Percentiles rank a stretch among this genome's conserved stretches.
These are phyloP conservation scores for Fragariocoptes setiger DNA, from an alignment of 1,140 invertebrate species.

Conservation along the genomic window DNA sequence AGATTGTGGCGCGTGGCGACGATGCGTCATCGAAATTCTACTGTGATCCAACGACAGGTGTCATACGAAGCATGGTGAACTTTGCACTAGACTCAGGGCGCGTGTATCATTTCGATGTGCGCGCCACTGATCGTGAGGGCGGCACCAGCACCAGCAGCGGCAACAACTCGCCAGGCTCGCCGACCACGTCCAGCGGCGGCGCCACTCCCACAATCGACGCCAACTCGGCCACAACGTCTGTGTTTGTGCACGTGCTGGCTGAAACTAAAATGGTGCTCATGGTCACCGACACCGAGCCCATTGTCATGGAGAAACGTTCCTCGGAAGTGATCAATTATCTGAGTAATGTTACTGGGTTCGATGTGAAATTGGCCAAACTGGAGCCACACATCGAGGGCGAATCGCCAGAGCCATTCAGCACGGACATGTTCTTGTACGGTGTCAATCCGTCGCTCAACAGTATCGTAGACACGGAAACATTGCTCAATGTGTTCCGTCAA, in stretches of 20 bases:
- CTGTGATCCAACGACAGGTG: conserved; percentile 35
- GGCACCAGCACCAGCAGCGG: too few relatives aligned
- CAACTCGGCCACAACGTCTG: conserved; percentile 40
- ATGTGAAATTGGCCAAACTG: conserved; percentile 37
- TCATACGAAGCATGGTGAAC: conserved; percentile 32
- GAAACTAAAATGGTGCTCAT: conserved; percentile 42
- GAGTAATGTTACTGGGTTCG: conserved; percentile 34
- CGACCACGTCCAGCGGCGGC: too few relatives aligned
- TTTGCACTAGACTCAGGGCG: conserved; percentile 30
- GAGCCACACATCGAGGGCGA: conserved; percentile 32
- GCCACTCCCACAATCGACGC: too few relatives aligned
- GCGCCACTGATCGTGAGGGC: conserved; percentile 40
- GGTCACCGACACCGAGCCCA: conserved; percentile 34
- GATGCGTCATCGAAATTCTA: conserved; percentile 34
- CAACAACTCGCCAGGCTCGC: too few relatives aligned
- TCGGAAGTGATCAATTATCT: conserved; percentile 32
- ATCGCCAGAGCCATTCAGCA: conserved; percentile 25
- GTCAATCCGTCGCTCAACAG: conserved; percentile 42
- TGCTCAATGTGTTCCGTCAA: conserved; percentile 27
- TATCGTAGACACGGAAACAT: conserved; percentile 38
- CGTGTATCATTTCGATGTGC: conserved; percentile 54
- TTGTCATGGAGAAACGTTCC: conserved; percentile 32
- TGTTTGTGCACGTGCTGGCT: conserved; percentile 48
- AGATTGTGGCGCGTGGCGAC: conserved; percentile 25
- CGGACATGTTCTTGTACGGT: conserved; percentile 48